A percentile compares a stretch with the other conserved stretches of the same genome.
These are phyloP conservation scores for Fregata magnificens DNA, from an alignment of 2,113 vertebrate genomes.

Conservation along the genomic window DNA sequence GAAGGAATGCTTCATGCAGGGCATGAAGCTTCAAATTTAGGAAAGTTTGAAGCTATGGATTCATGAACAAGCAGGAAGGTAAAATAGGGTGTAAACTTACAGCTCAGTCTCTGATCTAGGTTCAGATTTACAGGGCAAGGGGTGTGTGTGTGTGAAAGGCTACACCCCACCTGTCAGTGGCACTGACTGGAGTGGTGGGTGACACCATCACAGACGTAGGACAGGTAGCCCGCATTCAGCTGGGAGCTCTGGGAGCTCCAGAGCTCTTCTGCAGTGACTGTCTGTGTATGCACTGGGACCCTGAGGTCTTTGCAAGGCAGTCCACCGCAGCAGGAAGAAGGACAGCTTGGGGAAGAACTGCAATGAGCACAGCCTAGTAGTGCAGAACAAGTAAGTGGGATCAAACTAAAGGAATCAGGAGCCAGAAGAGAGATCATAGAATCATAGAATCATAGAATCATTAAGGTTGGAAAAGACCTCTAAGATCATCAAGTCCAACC, in stretches of 20 bases:
- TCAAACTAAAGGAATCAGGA: neutral
- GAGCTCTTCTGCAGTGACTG: neutral
- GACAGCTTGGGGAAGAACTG: neutral
- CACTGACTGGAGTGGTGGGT: neutral
- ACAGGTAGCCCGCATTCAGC: neutral
- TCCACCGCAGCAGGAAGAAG: neutral
- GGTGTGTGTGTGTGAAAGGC: neutral
- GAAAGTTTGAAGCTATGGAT: neutral
- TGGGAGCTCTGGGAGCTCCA: neutral
- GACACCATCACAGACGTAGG: neutral
- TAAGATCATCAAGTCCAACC: no score
- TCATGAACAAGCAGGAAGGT: neutral
- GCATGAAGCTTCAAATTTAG: neutral
- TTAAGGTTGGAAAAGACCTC: no score
- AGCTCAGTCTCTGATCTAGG: neutral
- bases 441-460: no score
- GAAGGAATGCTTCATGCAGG: neutral
- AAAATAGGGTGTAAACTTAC: neutral
- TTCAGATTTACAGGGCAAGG: neutral
- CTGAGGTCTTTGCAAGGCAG: neutral
- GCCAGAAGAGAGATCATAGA: neutral
- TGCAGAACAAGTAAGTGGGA: neutral
- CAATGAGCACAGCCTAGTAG: neutral
- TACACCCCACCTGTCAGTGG: neutral
- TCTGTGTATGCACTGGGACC: accelerated